Base-by-base conservation (phyloP, 1,140 invertebrate species). In the Orius insidiosus region DNA sequence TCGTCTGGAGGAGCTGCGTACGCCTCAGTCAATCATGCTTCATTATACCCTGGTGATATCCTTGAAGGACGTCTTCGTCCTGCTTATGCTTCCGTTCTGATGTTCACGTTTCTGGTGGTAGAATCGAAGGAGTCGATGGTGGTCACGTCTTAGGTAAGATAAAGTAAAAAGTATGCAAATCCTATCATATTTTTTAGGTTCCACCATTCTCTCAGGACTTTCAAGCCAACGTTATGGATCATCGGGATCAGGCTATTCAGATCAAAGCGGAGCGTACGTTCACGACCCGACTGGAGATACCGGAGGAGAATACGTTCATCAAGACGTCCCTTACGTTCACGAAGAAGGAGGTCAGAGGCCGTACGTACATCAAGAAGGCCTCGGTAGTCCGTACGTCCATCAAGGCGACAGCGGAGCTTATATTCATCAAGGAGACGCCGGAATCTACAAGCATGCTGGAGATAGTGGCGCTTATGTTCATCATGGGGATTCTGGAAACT, bases 231-330 rank as follows among this genome's bases (percentile, higher is more conserved):
- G 31, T 24, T 30, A 13, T 11, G 43, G 33, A 16, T n/a, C 18
- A 10, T 51, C 39, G 19, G 49, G 47, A 19, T n/a, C n/a, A n/a
- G n/a, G 45, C 32, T 34, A n/a, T n/a, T n/a, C n/a, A 37, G 45
- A 35, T 24, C 59, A 62, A 39, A 59, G 60, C 10, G 65, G 66
- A 18, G 61, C 62, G 38, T 60, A 63, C 33, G 47, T 56, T 24
- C 55, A 58, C 35, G 60, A 50, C 34, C 45, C 49, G 32, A 50
- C 44, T 18, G 49, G 49, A 15, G 49, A 60, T 36, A 55, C 59
- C 49, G 58, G 58, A n/a, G 63, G 61, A 38, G 53, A 58, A 16
- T 64, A 63, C 48, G 48, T 55, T 31, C 47, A 52, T 33, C 54
- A 55, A 33, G 24, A 24, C 24, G 24, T 24, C 24, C 24, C 24